Percentiles rank a stretch among this genome's conserved stretches.
Conservation (phyloP, 1,140 invertebrate genomes). For the Lasioglossum baleicum region DNA sequence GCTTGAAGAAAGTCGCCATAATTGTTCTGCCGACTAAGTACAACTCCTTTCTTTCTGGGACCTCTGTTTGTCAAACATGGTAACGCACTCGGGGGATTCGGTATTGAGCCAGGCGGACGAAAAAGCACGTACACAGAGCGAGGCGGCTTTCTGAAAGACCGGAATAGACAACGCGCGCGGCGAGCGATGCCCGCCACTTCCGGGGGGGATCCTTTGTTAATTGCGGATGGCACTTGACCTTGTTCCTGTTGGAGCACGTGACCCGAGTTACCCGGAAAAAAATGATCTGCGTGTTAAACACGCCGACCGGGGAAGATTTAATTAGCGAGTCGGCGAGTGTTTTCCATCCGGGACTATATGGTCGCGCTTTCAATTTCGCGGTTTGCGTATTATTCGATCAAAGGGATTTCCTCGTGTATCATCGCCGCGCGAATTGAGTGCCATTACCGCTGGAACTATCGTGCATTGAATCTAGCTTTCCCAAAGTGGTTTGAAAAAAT, state of each 20-base stretch:
- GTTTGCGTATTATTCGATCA: not conserved
- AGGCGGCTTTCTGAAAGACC: not conserved
- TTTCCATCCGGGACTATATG: not conserved
- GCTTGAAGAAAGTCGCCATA: not conserved
- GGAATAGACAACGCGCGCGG: conserved; percentile 5
- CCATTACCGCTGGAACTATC: too few relatives aligned
- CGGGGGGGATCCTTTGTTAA: conserved; percentile 14
- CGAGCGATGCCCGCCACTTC: conserved; percentile 3
- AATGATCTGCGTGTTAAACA: not conserved
- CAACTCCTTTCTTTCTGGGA: not conserved
- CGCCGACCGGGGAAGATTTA: too few relatives aligned
- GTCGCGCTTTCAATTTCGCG: not conserved
- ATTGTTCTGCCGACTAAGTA: not conserved
- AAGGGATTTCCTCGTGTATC: too few relatives aligned
- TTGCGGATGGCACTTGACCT: conserved; percentile 21
- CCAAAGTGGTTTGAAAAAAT: too few relatives aligned
- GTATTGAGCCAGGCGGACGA: not conserved
- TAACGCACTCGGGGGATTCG: conserved; percentile 20
- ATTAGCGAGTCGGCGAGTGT: not conserved
- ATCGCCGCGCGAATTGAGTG: too few relatives aligned
- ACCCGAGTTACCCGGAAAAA: not conserved
- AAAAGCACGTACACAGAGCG: not conserved
- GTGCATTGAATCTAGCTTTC: too few relatives aligned
- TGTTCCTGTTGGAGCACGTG: conserved; percentile 8
- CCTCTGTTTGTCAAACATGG: conserved; percentile 8